Evolutionary conservation across 1,140 invertebrate species (phyloP).

Genomic region (Bombus pascuorum): DNA sequence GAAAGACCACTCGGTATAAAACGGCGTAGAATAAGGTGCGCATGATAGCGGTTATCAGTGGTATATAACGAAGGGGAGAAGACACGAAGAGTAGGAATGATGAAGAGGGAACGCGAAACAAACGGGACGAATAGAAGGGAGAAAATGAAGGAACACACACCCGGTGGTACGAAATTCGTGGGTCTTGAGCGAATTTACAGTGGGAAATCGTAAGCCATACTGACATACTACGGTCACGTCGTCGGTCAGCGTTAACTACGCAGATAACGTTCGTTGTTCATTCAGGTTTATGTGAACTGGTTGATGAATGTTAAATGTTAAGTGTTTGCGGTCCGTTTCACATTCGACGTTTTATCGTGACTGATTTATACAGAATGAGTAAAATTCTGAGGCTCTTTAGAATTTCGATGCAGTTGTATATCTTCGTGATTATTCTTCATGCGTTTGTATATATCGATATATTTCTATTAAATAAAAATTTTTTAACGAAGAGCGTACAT

Average conservation of each 20-base stretch:
- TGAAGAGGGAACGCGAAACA: background rate
- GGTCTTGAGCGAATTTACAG: conserved; percentile 57
- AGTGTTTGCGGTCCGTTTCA: too few relatives aligned
- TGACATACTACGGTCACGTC: conserved; percentile 2
- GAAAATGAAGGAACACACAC: background rate
- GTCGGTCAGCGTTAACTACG: conserved; percentile 24
- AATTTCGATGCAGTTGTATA: too few relatives aligned
- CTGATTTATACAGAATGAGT: too few relatives aligned
- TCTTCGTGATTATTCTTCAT: too few relatives aligned
- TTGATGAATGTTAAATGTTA: background rate
- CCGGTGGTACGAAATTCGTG: background rate
- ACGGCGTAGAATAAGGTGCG: conserved; percentile 6
- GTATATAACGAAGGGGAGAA: background rate
- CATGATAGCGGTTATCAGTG: conserved; percentile 60
- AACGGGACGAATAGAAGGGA: background rate
- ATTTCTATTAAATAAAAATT: too few relatives aligned
- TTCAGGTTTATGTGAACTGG: conserved; percentile 45
- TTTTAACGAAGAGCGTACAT: too few relatives aligned
- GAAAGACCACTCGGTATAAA: conserved; percentile 25
- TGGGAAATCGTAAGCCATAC: conserved; percentile 31
- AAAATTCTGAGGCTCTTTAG: too few relatives aligned
- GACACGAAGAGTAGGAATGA: background rate
- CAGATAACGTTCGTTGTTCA: conserved; percentile 45
- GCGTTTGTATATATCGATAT: too few relatives aligned
- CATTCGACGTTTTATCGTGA: background rate